A percentile compares a stretch with the other conserved stretches of the same genome.
Evolutionary conservation across 2,888 invertebrate genomes (phyloP).

Genomic region (Aleiodes testaceus): DNA sequence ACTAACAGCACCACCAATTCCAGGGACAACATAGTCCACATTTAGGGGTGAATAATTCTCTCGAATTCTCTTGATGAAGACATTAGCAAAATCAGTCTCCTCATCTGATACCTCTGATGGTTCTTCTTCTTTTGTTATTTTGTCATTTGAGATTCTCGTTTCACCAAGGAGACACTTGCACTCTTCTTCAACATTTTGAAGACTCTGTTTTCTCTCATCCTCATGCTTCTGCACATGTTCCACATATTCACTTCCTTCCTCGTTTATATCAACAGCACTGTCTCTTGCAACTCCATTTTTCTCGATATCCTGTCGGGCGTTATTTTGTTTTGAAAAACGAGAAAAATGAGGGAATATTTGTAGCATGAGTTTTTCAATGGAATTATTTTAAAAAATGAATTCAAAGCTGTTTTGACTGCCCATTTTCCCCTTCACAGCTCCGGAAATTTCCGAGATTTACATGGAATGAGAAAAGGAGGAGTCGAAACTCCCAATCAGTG

Average conservation of each 20-base stretch:
- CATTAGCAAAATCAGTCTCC: conserved; percentile 53
- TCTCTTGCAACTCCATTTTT: not conserved
- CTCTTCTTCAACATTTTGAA: conserved; percentile 51
- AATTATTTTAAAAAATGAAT: too few relatives aligned
- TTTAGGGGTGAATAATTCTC: conserved; percentile 51
- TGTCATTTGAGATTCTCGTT: conserved; percentile 18
- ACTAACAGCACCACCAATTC: conserved; percentile 62
- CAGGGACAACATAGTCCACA: conserved; percentile 55
- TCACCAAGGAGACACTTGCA: conserved; percentile 57
- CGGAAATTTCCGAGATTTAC: not conserved
- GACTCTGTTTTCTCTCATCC: conserved; percentile 43
- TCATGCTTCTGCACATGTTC: conserved; percentile 33
- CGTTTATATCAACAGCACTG: not conserved
- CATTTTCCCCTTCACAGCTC: too few relatives aligned
- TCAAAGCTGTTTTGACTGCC: too few relatives aligned
- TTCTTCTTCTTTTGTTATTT: conserved; percentile 4
- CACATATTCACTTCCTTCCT: conserved; percentile 34
- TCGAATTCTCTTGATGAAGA: conserved; percentile 62
- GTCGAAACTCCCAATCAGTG: not conserved
- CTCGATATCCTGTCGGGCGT: not conserved
- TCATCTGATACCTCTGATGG: conserved; percentile 1
- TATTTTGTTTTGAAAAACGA: not conserved
- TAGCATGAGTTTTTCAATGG: too few relatives aligned
- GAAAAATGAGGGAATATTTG: not conserved
- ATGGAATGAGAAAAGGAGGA: not conserved